Evolutionary conservation across 1,140 invertebrate species (phyloP).

Genomic region (Drosophila sechellia): DNA sequence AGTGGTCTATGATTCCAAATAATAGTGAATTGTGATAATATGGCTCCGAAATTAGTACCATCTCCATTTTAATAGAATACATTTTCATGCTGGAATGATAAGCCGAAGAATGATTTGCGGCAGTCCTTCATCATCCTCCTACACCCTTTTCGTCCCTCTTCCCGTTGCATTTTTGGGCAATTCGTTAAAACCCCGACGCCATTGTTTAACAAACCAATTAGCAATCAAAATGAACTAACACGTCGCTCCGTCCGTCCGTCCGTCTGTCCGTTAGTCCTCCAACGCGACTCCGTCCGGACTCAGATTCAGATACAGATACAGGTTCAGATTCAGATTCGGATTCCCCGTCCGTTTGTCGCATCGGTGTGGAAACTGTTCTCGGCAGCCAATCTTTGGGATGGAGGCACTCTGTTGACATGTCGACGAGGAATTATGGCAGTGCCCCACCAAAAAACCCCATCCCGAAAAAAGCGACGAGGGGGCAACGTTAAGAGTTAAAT

Average conservation of each 20-base stretch:
- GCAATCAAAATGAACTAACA: constrained; percentile 84
- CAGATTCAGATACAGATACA: constrained; percentile 4
- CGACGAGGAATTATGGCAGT: constrained; percentile 78
- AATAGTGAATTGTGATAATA: too few species aligned
- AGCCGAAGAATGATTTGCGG: background rate
- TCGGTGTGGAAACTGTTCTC: constrained; percentile 42
- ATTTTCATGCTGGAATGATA: background rate
- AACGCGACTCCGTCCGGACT: constrained; percentile 8
- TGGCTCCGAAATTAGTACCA: too few species aligned
- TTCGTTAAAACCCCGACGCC: constrained; percentile 78
- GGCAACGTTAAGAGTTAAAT: constrained; percentile 75
- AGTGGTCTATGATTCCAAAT: too few species aligned
- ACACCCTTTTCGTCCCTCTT: background rate
- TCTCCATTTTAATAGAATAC: background rate
- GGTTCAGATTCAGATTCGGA: constrained; percentile 5
- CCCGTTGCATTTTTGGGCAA: constrained; percentile 78
- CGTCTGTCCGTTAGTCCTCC: constrained; percentile 1
- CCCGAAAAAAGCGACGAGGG: constrained; percentile 44
- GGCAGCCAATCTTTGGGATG: constrained; percentile 45
- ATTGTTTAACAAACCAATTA: constrained; percentile 84
- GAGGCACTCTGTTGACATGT: constrained; percentile 76
- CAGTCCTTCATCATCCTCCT: background rate
- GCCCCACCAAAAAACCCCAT: background rate
- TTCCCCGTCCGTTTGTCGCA: constrained; percentile 27
- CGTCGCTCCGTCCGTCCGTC: constrained; percentile 30